phyloP scores from a whole-genome alignment of 2,888 invertebrate species.

The Drosophila lacicola region DNA sequence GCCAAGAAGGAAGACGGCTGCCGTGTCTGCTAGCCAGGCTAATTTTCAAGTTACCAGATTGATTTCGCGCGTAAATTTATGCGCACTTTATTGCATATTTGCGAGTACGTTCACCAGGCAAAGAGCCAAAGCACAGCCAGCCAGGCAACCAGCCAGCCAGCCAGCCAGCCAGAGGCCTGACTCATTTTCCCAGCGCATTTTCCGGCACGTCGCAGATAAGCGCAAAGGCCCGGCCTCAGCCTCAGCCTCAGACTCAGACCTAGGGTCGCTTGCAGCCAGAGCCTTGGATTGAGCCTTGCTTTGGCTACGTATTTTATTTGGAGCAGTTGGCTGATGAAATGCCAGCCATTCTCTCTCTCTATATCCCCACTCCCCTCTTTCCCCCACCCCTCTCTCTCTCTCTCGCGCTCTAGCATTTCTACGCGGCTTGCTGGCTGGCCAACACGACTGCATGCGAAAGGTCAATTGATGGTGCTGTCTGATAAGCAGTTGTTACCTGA shows the following conservation, averaged over 20 bases:
- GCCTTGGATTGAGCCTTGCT: background rate
- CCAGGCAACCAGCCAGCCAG: background rate
- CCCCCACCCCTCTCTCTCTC: background rate
- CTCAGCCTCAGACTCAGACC: conserved; percentile 1
- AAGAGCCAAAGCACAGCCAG: conserved; percentile 3
- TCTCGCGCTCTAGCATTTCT: background rate
- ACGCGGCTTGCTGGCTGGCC: conserved; percentile 4
- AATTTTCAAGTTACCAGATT: conserved; percentile 74
- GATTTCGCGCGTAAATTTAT: conserved; percentile 77
- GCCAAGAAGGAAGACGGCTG: conserved; percentile 10
- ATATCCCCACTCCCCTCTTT: background rate
- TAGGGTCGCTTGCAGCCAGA: background rate
- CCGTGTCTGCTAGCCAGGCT: conserved; percentile 37
- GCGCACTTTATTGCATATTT: conserved; percentile 74
- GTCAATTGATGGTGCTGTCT: conserved; percentile 76
- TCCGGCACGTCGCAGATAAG: conserved; percentile 72
- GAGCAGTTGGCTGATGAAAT: conserved; percentile 76
- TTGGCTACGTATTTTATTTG: conserved; percentile 69
- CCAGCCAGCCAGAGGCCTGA: conserved; percentile 18
- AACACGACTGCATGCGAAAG: conserved; percentile 77
- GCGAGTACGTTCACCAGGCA: conserved; percentile 55
- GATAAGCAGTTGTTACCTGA: conserved; percentile 78
- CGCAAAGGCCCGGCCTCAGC: conserved; percentile 20
- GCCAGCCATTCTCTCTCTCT: conserved; percentile 19
- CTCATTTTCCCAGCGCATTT: conserved; percentile 69